A percentile compares a stretch with the other conserved stretches of the same genome.
These are phyloP conservation scores for Noctilio leporinus DNA, from an alignment of 2,113 vertebrate genomes.

Conservation along the genomic window DNA sequence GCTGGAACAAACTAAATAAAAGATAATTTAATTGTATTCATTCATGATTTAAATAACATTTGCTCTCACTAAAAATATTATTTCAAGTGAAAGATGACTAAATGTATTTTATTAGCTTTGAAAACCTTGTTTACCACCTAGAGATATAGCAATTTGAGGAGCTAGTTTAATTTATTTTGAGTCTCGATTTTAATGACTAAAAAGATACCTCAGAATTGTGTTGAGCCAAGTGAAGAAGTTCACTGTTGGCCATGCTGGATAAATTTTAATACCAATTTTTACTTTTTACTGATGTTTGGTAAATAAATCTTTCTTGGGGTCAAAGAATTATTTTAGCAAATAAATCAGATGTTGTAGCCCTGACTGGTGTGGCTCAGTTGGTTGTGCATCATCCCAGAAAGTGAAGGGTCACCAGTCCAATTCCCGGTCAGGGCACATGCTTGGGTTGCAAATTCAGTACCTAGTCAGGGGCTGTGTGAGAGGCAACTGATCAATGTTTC, in stretches of 20 bases:
- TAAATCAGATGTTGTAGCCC: neutral
- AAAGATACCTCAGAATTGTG: neutral
- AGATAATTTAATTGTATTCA: neutral
- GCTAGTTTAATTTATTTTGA: neutral
- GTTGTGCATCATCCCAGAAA: too few relatives aligned
- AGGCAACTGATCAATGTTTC: too few relatives aligned
- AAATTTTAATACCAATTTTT: slow-evolving; percentile 11
- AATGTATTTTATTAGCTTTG: neutral
- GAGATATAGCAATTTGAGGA: neutral
- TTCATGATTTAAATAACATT: neutral
- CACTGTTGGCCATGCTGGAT: neutral
- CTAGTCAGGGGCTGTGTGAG: too few relatives aligned
- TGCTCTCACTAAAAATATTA: slow-evolving; percentile 24
- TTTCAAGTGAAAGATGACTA: neutral
- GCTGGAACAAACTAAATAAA: slow-evolving; percentile 10
- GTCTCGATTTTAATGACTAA: neutral
- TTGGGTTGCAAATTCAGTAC: too few relatives aligned
- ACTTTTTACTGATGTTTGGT: slow-evolving; percentile 12
- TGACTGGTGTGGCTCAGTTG: too few relatives aligned
- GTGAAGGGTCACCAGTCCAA: too few relatives aligned
- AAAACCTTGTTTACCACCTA: slow-evolving; percentile 4
- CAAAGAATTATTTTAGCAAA: neutral
- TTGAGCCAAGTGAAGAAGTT: neutral
- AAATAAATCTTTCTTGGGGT: neutral
- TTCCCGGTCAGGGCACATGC: too few relatives aligned